Base-by-base conservation (phyloP, 2,797 vertebrate genomes). In the Ispidina lecontei region DNA sequence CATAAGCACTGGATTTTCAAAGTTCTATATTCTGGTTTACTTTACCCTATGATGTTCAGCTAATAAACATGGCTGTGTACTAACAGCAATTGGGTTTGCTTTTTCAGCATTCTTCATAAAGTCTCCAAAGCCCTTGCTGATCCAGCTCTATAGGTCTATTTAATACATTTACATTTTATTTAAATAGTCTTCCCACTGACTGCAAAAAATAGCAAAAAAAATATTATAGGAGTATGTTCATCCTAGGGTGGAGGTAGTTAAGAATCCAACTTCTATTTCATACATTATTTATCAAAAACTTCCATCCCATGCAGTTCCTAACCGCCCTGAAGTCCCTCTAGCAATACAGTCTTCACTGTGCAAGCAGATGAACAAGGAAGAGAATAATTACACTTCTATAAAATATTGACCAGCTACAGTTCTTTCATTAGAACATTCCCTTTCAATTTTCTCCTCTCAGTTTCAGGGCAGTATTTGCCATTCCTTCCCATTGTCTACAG, bases 271-370 rank as follows among this genome's bases (percentile, higher is more conserved):
- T 81, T 70, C 33, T 64, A 22, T 44, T 47, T 76, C 21, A 68
- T 84, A 23, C 8, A 49, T 86, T 88, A 86, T 91, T 92, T 86
- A 87, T 68, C 41, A 91, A 44, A 72, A 87, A 86, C 28, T 75
- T 92, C 44, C 26, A 86, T 76, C 21, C 56, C 46, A 29, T 8
- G 7, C 39, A 60, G 47, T 37, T 91, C 14, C 37, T 84, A 72
- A 59, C 51, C 3, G 1, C 84, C 11, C 44, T 47, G 23, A 46
- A 29, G 29, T 70, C 49, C 72, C 46, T 82, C 47, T 68, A 72
- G 58, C 39, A 71, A 64, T 43, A 43, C 7, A 15, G 19, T 76
- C 86, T 89, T 73, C 14, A 46, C 44, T 65, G 16, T 63, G 37
- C 3, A 9, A 67, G 62, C 29, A 76, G 35, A 91, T 55, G 64